These are phyloP conservation scores for Darevskia mixta DNA, from an alignment of 2,797 vertebrate species.

Conservation along the genomic window DNA sequence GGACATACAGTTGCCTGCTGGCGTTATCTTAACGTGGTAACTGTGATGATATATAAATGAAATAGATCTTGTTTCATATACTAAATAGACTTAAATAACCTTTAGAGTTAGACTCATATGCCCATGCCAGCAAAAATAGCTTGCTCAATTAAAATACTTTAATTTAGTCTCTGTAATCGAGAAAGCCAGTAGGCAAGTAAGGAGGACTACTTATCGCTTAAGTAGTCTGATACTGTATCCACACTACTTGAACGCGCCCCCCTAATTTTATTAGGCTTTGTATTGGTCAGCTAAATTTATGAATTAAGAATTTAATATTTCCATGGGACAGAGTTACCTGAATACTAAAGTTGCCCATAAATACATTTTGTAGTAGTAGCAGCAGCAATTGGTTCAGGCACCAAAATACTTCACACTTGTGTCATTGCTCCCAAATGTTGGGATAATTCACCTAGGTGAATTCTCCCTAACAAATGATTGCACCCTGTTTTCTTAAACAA, in stretches of 20 bases:
- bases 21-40: background rate
- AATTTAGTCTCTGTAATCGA: background rate
- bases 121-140: background rate
- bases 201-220: background rate
- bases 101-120: background rate
- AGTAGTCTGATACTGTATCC: background rate
- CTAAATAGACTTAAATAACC: background rate
- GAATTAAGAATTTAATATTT: background rate
- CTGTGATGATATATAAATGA: background rate
- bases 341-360: background rate
- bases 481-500: background rate
- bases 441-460: background rate
- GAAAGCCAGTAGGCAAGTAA: background rate
- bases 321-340: background rate
- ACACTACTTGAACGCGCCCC: background rate
- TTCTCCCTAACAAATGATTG: background rate
- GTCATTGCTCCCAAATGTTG: background rate
- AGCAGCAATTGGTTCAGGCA: background rate
- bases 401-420: background rate
- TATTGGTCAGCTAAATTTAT: background rate
- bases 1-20: background rate
- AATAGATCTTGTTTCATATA: background rate
- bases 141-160: background rate
- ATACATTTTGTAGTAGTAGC: background rate
- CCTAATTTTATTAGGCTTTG: background rate